A percentile compares a stretch with the other conserved stretches of the same genome.
Conservation (phyloP, 1,140 invertebrate genomes). For the Pygmarrhopalites habei region DNA sequence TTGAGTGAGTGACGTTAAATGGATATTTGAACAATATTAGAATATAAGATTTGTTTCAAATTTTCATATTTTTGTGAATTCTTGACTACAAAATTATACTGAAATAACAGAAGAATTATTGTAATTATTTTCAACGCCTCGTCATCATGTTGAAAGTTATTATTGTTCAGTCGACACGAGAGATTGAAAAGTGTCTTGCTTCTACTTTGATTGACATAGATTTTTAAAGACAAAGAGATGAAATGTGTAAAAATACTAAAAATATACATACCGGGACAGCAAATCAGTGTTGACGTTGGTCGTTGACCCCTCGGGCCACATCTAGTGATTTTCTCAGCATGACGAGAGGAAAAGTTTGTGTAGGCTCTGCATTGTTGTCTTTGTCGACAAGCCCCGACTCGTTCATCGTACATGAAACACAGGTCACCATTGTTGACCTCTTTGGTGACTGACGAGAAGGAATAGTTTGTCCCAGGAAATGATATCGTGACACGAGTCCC, state of each 20-base stretch:
- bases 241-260: neutral
- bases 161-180: neutral
- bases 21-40: too few relatives aligned
- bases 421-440: too few relatives aligned
- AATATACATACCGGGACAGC: slow-evolving; percentile 14
- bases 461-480: too few relatives aligned
- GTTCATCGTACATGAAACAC: slow-evolving; percentile 14
- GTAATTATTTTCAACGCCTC: neutral
- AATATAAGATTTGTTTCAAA: too few relatives aligned
- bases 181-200: neutral
- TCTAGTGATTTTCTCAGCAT: neutral
- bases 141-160: neutral
- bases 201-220: neutral
- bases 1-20: too few relatives aligned
- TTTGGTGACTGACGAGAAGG: too few relatives aligned
- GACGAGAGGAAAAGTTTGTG: neutral
- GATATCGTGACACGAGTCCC: too few relatives aligned
- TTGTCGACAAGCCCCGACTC: slow-evolving; percentile 7
- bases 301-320: too few relatives aligned
- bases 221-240: neutral
- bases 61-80: too few relatives aligned
- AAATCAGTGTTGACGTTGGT: slow-evolving; percentile 13
- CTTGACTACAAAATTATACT: neutral
- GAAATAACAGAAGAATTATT: neutral
- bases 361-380: neutral